Evolutionary conservation across 2,797 vertebrate genomes (phyloP), one percentile per base, ranked within the genome.

Genomic region (Meriones psammophilus): DNA sequence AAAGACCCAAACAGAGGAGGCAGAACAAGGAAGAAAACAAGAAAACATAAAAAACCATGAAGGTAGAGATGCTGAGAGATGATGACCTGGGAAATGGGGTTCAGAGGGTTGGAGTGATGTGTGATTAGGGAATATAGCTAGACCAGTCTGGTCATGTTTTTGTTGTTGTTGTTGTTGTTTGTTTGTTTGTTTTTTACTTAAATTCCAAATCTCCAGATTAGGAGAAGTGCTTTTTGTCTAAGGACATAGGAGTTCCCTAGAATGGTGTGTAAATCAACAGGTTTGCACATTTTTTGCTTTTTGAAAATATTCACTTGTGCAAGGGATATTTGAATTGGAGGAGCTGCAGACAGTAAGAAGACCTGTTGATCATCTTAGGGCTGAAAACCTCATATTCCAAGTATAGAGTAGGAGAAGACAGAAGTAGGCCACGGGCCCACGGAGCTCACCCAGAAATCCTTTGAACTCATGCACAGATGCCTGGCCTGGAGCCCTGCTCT

Each of bases 241-340:
- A 9, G n/a, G 79, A 56, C 71, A 39, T 58, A 92, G 56, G 58
- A 90, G 71, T 68, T 86, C 36, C 85, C 28, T 91, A 89, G 33
- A 36, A 42, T 3, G 81, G 20, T 81, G 66, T 76, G 62, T 56
- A 88, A 92, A 90, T 73, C 50, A 91, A 28, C 46, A 74, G 66
- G 76, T 91, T 89, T 92, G 36, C 60, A 80, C 80, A 96, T 92
- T 90, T 96, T 56, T 80, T 94, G 73, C 50, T 94, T 89, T 81
- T 71, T 64, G 28, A 94, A 92, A 90, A 93, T 83, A 96, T 28
- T 95, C 28, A 71, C 56, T 93, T 56, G 18, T 88, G n/a, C 73
- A 56, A 39, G 24, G 66, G 81, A 58, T 91, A 56, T 13, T 81
- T 92, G 20, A n/a, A 50, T 36, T 42, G 42, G 91, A 58, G 76